Base-by-base conservation (phyloP, 2,797 vertebrate genomes). In the Dermochelys coriacea region DNA sequence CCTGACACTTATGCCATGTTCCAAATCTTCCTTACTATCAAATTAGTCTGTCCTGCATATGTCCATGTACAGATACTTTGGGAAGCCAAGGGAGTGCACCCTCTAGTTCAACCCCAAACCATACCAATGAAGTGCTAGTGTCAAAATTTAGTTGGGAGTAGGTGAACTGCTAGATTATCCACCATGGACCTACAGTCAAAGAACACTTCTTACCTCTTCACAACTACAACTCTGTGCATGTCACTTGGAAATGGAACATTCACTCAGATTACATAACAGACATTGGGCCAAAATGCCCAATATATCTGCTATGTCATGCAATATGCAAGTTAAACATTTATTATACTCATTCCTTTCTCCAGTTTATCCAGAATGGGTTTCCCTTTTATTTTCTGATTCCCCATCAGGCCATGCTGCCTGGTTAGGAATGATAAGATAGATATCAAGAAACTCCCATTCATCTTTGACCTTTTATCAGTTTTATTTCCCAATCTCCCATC, bases 11-110 rank as follows among this genome's bases (percentile, higher is more conserved):
- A 19, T 45, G 74, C 87, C 57, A 15, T 50, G 90, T 80, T 93
- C 50, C 84, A 51, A 87, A 77, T 41, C 74, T 34, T 23, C 47
- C 3, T 27, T 23, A 0, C 68, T 12, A 59, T 85, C 54, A 52
- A 85, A 6, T 83, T 2, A 87, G 91, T 93, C 90, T 85, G 50
- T n/a, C 87, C 83, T 49, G 74, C 25, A 31, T 47, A 41, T 16
- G 8, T 80, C 47, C 82, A 5, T 5, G 80, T 88, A 84, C 91
- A 31, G 79, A 68, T 41, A 71, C 37, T 41, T 23, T 12, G 37
- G 21, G 45, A 45, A 82, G 87, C 91, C 82, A 31, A 87, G 85
- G 86, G 91, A 9, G 61, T 23, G 85, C 1, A 0, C 86, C 80
- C 49, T 10, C 74, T 29, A 41, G 86, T 49, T 45, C 75, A 15